Base-by-base conservation (phyloP, 2,888 invertebrate genomes). In the Bhutanitis thaidina region DNA sequence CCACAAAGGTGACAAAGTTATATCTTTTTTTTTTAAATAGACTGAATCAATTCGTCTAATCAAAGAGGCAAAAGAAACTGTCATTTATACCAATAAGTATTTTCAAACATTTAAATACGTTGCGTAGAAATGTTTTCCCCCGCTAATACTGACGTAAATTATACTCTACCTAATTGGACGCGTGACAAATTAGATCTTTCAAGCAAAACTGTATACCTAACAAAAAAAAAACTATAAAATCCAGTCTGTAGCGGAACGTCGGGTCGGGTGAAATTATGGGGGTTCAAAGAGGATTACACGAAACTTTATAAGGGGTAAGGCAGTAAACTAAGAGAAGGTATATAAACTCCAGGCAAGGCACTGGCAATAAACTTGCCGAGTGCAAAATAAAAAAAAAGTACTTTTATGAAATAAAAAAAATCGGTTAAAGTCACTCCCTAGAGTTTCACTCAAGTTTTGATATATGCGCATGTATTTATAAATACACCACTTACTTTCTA, bases 291-390 rank as follows among this genome's bases (percentile, higher is more conserved):
- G 52, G 46, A 52, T 52, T 46, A 52, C 46, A 52, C 20, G 41
- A 34, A 52, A 52, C 52, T 52, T 52, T 52, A 46, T 52, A 52
- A 52, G 41, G 52, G 50, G 52, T 47, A 43, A 46, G 43, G 52
- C 36, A 52, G 46, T 52, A 52, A 52, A 52, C 46, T 52, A 52
- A 43, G 51, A 46, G 43, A 43, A 48, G 35, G 46, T 52, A 43
- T 37, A 52, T 52, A 46, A 52, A 52, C 46, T 41, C 37, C 9
- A 15, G 32, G 41, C 12, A 12, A 37, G 41, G 35, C 46, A 41
- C 27, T 12, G 34, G 46, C 46, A 39, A 40, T 41, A 52, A 46
- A 52, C 41, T 43, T 41, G 29, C 36, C 36, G 7, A 12, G 36
- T 41, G 37, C 30, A 52, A 40, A 36, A 38, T 38, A 20, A 41